phyloP scores from a whole-genome alignment of 2,888 invertebrate species.

The Quadriops clusia region DNA sequence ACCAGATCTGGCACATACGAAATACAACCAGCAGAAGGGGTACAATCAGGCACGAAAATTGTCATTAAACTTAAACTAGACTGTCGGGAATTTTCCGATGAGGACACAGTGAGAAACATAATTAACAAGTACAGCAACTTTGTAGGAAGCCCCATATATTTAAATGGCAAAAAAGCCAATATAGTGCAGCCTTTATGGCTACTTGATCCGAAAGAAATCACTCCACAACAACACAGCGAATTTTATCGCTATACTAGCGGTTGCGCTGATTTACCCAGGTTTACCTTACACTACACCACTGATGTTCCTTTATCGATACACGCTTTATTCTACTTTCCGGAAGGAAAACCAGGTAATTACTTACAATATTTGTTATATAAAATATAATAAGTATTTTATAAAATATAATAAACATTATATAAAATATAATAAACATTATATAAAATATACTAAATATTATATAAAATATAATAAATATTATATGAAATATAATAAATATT shows the following conservation, averaged over 20 bases:
- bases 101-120: slow-evolving; percentile 68
- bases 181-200: slow-evolving; percentile 88
- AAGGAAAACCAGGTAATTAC: slow-evolving; percentile 56
- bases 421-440: too few species aligned
- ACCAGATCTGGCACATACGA: slow-evolving; percentile 75
- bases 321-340: slow-evolving; percentile 86
- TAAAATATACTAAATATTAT: too few species aligned
- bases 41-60: slow-evolving; percentile 85
- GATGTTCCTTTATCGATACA: slow-evolving; percentile 87
- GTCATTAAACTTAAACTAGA: slow-evolving; percentile 81
- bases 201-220: slow-evolving; percentile 79
- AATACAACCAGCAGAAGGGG: slow-evolving; percentile 73
- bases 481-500: too few species aligned
- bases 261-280: slow-evolving; percentile 78
- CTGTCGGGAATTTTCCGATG: slow-evolving; percentile 80
- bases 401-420: too few species aligned
- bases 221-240: slow-evolving; percentile 75
- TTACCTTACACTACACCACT: slow-evolving; percentile 82
- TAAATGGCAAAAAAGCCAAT: slow-evolving; percentile 84
- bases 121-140: slow-evolving; percentile 97
- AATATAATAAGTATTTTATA: too few species aligned
- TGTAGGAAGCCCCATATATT: slow-evolving; percentile 82
- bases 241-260: slow-evolving; percentile 87
- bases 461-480: too few species aligned
- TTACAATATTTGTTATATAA: too few species aligned